These are phyloP conservation scores for Laterallus jamaicensis DNA, from an alignment of 2,113 vertebrate genomes.

Conservation along the genomic window DNA sequence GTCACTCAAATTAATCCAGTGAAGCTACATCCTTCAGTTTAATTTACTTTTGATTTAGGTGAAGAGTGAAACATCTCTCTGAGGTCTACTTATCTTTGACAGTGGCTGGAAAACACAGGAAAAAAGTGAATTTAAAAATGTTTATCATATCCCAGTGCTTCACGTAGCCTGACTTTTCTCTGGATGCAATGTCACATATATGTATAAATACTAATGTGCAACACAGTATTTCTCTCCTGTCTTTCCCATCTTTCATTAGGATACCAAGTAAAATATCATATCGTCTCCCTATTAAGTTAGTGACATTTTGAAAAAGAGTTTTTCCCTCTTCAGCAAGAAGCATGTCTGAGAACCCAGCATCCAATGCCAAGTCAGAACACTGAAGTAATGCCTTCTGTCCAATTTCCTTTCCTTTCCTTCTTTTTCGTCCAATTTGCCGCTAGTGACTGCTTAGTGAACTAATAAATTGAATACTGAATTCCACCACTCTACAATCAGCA, in stretches of 20 bases:
- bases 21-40: neutral
- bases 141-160: neutral
- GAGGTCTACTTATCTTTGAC: neutral
- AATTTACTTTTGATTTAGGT: neutral
- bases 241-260: neutral
- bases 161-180: neutral
- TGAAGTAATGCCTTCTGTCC: neutral
- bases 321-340: neutral
- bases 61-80: neutral
- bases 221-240: neutral
- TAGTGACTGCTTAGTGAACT: neutral
- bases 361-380: neutral
- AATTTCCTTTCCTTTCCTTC: neutral
- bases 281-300: neutral
- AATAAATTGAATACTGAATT: neutral
- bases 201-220: neutral
- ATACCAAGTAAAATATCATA: neutral
- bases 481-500: neutral
- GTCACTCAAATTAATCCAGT: neutral
- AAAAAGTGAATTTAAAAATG: neutral
- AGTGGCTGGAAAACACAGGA: neutral
- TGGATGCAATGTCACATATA: neutral
- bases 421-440: neutral
- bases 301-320: conserved; percentile 39
- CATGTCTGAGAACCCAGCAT: neutral